Evolutionary conservation across 2,797 vertebrate species (phyloP).

Genomic region (Poecilia wingei): DNA sequence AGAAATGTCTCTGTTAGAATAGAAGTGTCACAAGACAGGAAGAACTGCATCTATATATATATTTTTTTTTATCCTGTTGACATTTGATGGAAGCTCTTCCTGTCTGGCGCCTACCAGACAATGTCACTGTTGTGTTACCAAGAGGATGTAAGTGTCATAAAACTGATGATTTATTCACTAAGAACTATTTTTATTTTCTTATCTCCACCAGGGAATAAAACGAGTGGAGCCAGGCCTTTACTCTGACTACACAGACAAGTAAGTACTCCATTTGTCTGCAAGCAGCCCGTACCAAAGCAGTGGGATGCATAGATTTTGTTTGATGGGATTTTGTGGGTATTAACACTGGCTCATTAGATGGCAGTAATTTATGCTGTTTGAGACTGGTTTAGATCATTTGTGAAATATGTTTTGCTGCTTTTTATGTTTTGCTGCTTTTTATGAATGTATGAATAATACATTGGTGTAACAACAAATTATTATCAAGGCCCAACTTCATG

Average conservation of each 20-base stretch:
- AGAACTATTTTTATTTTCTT: not conserved
- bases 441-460: not conserved
- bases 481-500: not conserved
- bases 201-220: slow-evolving; percentile 86
- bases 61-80: slow-evolving; percentile 17
- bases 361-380: not conserved
- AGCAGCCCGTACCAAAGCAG: not conserved
- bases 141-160: slow-evolving; percentile 1
- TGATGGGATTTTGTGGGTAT: not conserved
- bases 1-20: slow-evolving; percentile 11
- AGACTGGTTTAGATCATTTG: no score
- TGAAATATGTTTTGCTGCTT: no score
- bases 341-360: not conserved
- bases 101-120: slow-evolving; percentile 39
- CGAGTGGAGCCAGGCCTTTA: slow-evolving; percentile 88
- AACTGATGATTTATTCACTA: not conserved
- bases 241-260: slow-evolving; percentile 81
- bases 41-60: slow-evolving; percentile 17
- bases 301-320: not conserved
- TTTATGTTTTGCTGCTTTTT: no score
- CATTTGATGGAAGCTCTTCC: slow-evolving; percentile 44
- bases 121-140: not conserved
- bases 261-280: slow-evolving; percentile 12
- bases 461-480: not conserved
- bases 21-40: slow-evolving; percentile 37